Evolutionary conservation across 2,113 vertebrate species (phyloP).

Genomic region (Laticauda colubrina): DNA sequence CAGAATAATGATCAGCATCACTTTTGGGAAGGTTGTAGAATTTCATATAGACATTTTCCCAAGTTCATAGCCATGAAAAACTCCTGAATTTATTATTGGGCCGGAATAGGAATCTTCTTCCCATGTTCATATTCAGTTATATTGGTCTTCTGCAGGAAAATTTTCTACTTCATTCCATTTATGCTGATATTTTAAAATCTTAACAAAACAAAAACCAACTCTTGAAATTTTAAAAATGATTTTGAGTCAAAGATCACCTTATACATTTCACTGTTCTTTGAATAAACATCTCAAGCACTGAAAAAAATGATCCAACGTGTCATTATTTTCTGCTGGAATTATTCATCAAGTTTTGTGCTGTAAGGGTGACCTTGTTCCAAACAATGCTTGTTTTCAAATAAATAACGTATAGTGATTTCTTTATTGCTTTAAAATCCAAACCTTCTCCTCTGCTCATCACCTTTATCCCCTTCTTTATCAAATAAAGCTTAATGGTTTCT

Average conservation of each 20-base stretch:
- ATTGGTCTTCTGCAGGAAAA: not conserved
- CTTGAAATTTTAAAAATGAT: slow-evolving; percentile 23
- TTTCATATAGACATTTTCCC: not conserved
- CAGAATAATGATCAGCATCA: not conserved
- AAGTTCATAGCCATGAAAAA: not conserved
- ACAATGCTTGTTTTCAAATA: not conserved
- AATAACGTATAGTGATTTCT: not conserved
- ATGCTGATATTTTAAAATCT: not conserved
- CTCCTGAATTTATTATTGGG: not conserved
- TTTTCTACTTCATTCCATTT: not conserved
- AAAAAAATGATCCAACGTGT: not conserved
- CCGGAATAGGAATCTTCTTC: not conserved
- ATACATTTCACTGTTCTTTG: not conserved
- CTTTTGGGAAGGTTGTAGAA: not conserved
- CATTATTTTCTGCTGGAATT: not conserved
- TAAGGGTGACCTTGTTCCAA: slow-evolving; percentile 2
- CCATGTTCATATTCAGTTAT: not conserved
- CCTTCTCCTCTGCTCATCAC: not conserved
- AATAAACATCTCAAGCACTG: not conserved
- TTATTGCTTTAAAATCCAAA: not conserved
- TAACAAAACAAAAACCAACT: slow-evolving; percentile 6
- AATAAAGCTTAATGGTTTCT: not conserved
- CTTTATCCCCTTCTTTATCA: slow-evolving; percentile 9
- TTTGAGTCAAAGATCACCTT: slow-evolving; percentile 36
- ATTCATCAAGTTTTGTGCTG: slow-evolving; percentile 8